Base-by-base conservation (phyloP, 2,888 invertebrate species). In the Eupithecia centaureata region DNA sequence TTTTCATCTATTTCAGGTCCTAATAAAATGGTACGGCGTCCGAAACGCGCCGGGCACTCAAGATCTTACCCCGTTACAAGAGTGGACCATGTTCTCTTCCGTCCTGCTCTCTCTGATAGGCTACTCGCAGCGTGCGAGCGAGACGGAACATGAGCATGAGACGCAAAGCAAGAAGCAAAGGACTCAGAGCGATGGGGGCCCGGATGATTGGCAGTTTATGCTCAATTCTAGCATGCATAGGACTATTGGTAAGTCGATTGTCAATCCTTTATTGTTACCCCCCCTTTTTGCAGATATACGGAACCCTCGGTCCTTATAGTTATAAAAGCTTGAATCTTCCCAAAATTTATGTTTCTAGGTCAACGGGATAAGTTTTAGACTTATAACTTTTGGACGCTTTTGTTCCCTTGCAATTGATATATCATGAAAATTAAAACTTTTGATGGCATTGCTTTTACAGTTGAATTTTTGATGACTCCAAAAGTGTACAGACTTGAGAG, bases 11-110 rank as follows among this genome's bases (percentile, higher is more conserved):
- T 54, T 54, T 0, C 81, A 94, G 84, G 91, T 97, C 7, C 90
- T 97, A 65, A 95, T 96, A 60, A 95, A 96, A 81, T 99, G 98
- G 98, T 99, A 98, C 85, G 96, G 97, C 0, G 95, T 95, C 0
- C 94, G 98, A 70, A 98, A 98, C 93, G 96, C 97, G 0, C 97
- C 98, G 0, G 98, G 98, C 1, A 95, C 96, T 0, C 95, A 95
- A 75, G 96, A 97, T 81, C 94, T 97, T 30, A 96, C 96, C 10
- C 94, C 95, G 0, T 94, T 95, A 68, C 95, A 96, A 76, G 98
- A 98, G 84, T 97, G 97, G 97, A 91, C 95, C 7, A 94, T 96
- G 86, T 98, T 98, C 86, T 94, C 94, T 27, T 85, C 93, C 52
- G 86, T 94, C 25, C 82, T 95, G 1, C 88, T 92, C 72, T 94